Conservation (phyloP, 2,113 vertebrate genomes). For the Centrocercus urophasianus region DNA sequence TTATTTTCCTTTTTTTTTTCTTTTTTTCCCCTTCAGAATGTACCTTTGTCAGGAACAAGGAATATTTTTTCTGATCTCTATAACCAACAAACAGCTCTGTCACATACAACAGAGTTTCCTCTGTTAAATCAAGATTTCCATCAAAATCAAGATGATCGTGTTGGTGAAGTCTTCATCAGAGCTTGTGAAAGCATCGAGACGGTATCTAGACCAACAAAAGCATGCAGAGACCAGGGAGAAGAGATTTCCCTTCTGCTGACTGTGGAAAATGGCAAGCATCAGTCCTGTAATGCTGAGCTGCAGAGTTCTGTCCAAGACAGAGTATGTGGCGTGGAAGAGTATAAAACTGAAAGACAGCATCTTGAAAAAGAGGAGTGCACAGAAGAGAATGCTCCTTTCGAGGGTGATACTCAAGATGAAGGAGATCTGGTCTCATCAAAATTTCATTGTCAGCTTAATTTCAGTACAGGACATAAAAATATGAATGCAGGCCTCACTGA, state of each 20-base stretch:
- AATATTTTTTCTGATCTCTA: neutral
- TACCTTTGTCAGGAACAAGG: neutral
- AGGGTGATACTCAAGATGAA: neutral
- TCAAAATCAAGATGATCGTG: neutral
- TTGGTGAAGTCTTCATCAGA: neutral
- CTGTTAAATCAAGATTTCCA: neutral
- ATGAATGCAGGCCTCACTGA: neutral
- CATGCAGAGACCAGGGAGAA: neutral
- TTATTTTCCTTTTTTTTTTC: neutral
- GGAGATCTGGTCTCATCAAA: neutral
- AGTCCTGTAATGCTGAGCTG: neutral
- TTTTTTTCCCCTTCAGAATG: conserved; percentile 10
- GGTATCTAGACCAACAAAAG: neutral
- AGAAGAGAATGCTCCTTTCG: neutral
- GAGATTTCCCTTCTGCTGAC: neutral
- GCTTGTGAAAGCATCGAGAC: neutral
- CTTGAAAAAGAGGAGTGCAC: neutral
- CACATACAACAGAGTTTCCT: neutral
- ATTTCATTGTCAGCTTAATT: neutral
- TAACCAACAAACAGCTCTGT: neutral
- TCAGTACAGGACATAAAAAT: neutral
- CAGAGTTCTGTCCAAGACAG: neutral
- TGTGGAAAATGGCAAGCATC: neutral
- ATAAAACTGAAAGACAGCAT: neutral
- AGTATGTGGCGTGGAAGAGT: neutral